Conservation (phyloP, 2,113 vertebrate species). For the Rhabdornis inornatus region DNA sequence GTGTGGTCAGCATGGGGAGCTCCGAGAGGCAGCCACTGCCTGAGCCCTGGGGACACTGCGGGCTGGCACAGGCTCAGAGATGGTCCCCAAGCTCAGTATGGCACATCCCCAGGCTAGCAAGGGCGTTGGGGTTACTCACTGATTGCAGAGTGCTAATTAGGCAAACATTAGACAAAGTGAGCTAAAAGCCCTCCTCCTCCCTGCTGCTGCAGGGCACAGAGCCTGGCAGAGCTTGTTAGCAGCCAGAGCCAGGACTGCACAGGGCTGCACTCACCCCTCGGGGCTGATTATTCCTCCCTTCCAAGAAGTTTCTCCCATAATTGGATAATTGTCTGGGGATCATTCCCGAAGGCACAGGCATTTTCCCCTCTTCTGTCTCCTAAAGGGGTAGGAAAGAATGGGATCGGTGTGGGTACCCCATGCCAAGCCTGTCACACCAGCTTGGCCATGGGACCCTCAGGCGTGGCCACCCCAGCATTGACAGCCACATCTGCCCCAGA, state of each 20-base stretch:
- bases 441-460: rapidly evolving
- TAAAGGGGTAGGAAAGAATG: not conserved
- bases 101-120: not conserved
- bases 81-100: not conserved
- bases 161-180: not conserved
- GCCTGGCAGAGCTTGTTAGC: not conserved
- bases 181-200: constrained; percentile 4
- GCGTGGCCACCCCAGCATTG: not conserved
- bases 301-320: constrained; percentile 25
- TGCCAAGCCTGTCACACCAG: not conserved
- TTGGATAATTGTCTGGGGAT: constrained; percentile 24
- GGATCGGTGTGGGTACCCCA: rapidly evolving
- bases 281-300: constrained; percentile 25
- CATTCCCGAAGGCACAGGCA: not conserved
- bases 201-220: not conserved
- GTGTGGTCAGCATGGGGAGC: not conserved
- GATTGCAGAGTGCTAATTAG: constrained; percentile 48
- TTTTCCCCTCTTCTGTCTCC: not conserved
- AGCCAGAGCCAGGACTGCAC: not conserved
- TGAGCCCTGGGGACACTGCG: not conserved
- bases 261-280: not conserved
- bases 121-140: not conserved
- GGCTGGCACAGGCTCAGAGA: not conserved
- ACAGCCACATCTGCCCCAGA: not conserved
- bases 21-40: not conserved